Evolutionary conservation across 2,113 vertebrate species (phyloP), one percentile per base, ranked within the genome.

Genomic region (Chlamydotis undulata): DNA sequence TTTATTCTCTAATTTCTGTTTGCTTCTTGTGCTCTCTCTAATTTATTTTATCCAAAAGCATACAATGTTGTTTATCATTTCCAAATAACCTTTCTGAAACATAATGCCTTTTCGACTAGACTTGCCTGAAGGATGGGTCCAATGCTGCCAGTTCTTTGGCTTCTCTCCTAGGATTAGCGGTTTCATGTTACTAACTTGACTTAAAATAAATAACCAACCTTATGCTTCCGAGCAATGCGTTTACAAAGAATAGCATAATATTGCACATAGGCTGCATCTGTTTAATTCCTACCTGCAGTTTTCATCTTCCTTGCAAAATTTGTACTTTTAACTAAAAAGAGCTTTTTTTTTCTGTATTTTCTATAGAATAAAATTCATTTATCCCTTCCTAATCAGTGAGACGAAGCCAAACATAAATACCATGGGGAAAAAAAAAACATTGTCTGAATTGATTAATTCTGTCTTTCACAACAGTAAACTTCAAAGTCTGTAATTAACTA

Each of bases 151-250:
- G 29, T 16, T 87, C 80, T 74, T 90, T 94, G 92, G 89, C 89
- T 85, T 83, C 31, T 89, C 28, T 87, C 61, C 87, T 79, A 70
- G 87, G 65, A 70, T 83, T 53, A 91, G 52, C 94, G 67, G 57
- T 82, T 95, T 89, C 37, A 10, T 83, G 67, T 80, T 77, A 67
- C 41, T 50, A 85, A 71, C 57, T 61, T 69, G 25, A 74, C 89
- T 84, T 79, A 73, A 83, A 80, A 87, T 39, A 74, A 89, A 87
- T 83, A 92, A 79, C 53, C 79, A 83, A 89, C 49, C 60, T 89
- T 81, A 52, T 57, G 53, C 19, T 89, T 87, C 80, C 87, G 23
- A 86, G 56, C 24, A 25, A 15, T 49, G 65, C 29, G 10, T 84
- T 91, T 79, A 57, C 33, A 56, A 87, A 60, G 6, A 73, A 37